These are phyloP conservation scores for Drosophila pandora DNA, from an alignment of 1,140 invertebrate genomes.

Conservation along the genomic window DNA sequence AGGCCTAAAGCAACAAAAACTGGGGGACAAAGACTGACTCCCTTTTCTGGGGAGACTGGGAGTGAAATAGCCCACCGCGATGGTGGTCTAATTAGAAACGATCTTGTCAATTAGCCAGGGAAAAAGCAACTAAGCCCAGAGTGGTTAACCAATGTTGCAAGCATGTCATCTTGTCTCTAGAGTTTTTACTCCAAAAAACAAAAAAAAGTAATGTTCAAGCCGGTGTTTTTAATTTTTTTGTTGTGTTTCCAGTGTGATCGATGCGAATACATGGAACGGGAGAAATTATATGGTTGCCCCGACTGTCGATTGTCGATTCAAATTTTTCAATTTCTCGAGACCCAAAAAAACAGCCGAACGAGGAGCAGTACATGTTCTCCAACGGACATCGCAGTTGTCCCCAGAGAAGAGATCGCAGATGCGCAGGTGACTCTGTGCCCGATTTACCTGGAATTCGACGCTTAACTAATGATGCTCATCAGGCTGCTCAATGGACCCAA, in stretches of 20 bases:
- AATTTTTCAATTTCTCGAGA: constrained; percentile 73
- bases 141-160: constrained; percentile 10
- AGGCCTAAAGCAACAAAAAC: background rate
- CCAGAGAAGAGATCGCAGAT: constrained; percentile 54
- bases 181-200: constrained; percentile 18
- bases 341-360: constrained; percentile 9
- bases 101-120: constrained; percentile 77
- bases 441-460: constrained; percentile 81
- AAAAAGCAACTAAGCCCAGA: constrained; percentile 4
- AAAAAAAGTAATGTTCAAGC: constrained; percentile 20
- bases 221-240: constrained; percentile 16
- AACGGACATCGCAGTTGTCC: constrained; percentile 52
- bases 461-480: constrained; percentile 83
- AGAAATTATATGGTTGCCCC: constrained; percentile 63
- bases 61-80: constrained; percentile 28
- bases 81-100: constrained; percentile 83
- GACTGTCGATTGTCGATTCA: constrained; percentile 68
- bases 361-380: constrained; percentile 67
- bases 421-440: constrained; percentile 59
- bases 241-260: constrained; percentile 45
- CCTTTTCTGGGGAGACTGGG: constrained; percentile 5
- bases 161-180: constrained; percentile 56
- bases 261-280: constrained; percentile 68
- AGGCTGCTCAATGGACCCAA: constrained; percentile 54
- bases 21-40: constrained; percentile 10